These are phyloP conservation scores for Scomber scombrus DNA, from an alignment of 2,113 vertebrate species.

Conservation along the genomic window DNA sequence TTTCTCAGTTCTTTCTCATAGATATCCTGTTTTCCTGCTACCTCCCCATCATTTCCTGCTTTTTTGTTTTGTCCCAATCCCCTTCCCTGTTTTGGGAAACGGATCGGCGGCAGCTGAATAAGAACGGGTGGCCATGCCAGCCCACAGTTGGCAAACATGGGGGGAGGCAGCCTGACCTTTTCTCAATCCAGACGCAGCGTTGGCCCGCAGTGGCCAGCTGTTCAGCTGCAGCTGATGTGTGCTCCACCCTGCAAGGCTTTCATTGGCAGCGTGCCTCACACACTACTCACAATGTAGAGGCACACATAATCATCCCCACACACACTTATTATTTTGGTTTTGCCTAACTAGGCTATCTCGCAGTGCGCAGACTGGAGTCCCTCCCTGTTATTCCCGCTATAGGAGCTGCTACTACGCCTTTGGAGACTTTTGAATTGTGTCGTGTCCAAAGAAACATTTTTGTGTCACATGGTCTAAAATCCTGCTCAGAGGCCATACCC, in stretches of 20 bases:
- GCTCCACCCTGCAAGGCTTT: conserved; percentile 78
- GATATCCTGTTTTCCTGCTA: conserved; percentile 20
- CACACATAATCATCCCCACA: conserved; percentile 16
- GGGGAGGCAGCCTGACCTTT: conserved; percentile 58
- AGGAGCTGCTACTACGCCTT: background rate
- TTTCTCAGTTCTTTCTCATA: background rate
- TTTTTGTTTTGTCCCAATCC: conserved; percentile 41
- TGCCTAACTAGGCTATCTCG: conserved; percentile 46
- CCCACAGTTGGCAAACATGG: conserved; percentile 61
- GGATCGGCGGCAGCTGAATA: conserved; percentile 19
- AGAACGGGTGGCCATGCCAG: conserved; percentile 55
- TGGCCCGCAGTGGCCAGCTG: conserved; percentile 75
- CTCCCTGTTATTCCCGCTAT: conserved; percentile 43
- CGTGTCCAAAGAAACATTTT: background rate
- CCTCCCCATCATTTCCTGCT: conserved; percentile 42
- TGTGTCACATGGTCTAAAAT: conserved; percentile 42
- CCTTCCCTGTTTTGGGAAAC: conserved; percentile 43
- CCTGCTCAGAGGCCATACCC: conserved; percentile 5
- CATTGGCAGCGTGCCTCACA: conserved; percentile 71
- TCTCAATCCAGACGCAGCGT: conserved; percentile 44
- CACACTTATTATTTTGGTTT: conserved; percentile 53
- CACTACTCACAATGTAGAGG: conserved; percentile 28
- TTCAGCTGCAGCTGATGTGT: conserved; percentile 75
- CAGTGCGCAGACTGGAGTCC: conserved; percentile 32
- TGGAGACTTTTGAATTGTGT: background rate